Percentiles rank a stretch among this genome's conserved stretches.
These are phyloP conservation scores for Cavia aperea DNA, from an alignment of 2,113 vertebrate species.

Conservation along the genomic window DNA sequence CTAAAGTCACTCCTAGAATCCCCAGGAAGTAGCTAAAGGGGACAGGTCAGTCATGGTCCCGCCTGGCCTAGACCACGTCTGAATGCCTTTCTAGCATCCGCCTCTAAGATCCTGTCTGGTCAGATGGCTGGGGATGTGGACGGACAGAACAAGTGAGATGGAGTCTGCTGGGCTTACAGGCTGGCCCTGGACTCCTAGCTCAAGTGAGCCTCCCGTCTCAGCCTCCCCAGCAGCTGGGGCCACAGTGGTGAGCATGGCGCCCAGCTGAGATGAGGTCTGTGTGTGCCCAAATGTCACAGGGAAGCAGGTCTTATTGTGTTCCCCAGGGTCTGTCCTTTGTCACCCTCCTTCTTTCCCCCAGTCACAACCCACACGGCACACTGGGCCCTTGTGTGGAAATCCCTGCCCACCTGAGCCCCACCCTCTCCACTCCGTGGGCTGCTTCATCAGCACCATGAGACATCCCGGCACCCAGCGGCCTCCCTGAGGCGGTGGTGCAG, in stretches of 20 bases:
- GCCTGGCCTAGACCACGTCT: no score
- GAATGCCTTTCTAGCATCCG: background rate
- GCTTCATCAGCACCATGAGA: background rate
- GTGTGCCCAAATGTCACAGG: background rate
- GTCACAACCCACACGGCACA: background rate
- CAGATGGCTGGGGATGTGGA: background rate
- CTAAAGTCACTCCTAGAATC: background rate
- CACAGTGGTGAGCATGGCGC: background rate
- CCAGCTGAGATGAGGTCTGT: background rate
- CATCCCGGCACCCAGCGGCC: background rate
- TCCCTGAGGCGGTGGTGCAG: rapidly evolving
- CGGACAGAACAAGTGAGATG: background rate
- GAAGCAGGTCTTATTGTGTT: background rate
- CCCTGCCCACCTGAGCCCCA: background rate
- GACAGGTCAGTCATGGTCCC: background rate
- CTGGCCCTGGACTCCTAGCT: no score
- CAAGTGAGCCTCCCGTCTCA: no score
- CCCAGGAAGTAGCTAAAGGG: no score
- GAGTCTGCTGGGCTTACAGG: no score
- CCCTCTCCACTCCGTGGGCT: background rate
- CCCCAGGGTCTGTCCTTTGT: background rate
- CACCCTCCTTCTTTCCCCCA: background rate
- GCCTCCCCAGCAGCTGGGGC: no score
- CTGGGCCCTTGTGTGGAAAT: background rate
- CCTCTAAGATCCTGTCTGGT: background rate